Percentiles rank a stretch among this genome's conserved stretches.
phyloP scores from a whole-genome alignment of 2,113 vertebrate species.

The Microtus montanus region DNA sequence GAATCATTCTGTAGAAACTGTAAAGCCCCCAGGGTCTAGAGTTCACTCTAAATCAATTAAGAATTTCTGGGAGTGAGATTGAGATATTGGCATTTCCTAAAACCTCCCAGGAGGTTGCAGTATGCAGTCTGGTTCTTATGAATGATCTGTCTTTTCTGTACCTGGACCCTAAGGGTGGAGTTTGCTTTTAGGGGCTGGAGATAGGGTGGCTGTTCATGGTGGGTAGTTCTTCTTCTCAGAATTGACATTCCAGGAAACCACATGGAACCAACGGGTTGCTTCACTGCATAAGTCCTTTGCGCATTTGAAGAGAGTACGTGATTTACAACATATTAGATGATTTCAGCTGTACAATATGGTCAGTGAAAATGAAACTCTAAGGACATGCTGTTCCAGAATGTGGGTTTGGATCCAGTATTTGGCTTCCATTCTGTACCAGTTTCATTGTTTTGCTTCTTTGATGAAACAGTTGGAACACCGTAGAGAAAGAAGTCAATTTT shows the following conservation, averaged over 20 bases:
- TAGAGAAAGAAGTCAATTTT: neutral
- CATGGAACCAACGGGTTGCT: neutral
- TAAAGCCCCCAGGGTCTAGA: neutral
- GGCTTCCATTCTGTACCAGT: neutral
- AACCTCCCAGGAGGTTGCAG: neutral
- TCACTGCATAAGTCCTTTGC: neutral
- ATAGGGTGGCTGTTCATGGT: neutral
- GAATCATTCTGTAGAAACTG: neutral
- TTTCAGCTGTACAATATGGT: neutral
- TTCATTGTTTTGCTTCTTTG: slow-evolving; percentile 47
- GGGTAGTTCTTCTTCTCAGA: neutral
- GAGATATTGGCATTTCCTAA: neutral
- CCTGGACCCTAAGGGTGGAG: neutral
- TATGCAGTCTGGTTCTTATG: neutral
- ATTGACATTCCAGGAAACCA: neutral
- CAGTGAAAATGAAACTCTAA: slow-evolving; percentile 9
- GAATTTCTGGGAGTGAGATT: neutral
- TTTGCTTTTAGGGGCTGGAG: neutral
- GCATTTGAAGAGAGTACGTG: neutral
- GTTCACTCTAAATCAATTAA: neutral
- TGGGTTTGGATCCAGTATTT: neutral
- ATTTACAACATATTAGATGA: neutral
- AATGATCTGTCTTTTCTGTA: neutral
- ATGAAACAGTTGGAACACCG: neutral
- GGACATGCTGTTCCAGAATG: neutral